Evolutionary conservation across 2,888 invertebrate genomes (phyloP).

Genomic region (Apocheima hispidaria): DNA sequence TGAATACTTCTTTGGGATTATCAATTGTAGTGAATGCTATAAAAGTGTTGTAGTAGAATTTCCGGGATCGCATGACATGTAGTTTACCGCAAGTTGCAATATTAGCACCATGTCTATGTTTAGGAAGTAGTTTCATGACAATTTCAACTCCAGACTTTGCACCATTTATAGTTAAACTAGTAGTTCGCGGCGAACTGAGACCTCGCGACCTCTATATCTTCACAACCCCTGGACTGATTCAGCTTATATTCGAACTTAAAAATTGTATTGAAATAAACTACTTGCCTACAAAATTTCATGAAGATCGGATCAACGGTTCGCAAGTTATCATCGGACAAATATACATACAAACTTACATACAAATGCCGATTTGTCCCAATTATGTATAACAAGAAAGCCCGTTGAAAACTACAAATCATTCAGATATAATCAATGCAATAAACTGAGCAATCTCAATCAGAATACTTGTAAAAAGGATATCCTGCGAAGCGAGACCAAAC

Average conservation of each 20-base stretch:
- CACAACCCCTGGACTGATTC: too few relatives aligned
- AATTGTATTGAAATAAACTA: too few relatives aligned
- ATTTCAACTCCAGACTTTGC: not conserved
- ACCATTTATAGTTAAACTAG: not conserved
- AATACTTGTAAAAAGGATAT: conserved; percentile 72
- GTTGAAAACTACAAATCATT: conserved; percentile 36
- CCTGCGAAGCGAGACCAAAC: conserved; percentile 51
- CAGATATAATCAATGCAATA: conserved; percentile 57
- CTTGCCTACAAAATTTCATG: too few relatives aligned
- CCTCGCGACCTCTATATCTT: too few relatives aligned
- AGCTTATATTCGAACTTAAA: too few relatives aligned
- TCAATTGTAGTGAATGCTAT: conserved; percentile 12
- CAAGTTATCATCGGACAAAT: too few relatives aligned
- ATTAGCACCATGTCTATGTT: not conserved
- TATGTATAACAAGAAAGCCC: conserved; percentile 43
- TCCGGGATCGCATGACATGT: not conserved
- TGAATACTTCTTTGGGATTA: conserved; percentile 28
- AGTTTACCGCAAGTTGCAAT: conserved; percentile 7
- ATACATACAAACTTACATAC: too few relatives aligned
- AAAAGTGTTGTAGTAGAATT: not conserved
- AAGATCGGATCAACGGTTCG: too few relatives aligned
- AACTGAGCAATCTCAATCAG: conserved; percentile 67
- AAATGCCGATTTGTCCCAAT: too few relatives aligned
- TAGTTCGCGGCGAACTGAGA: too few relatives aligned
- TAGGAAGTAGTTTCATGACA: not conserved